Evolutionary conservation across 1,140 invertebrate genomes (phyloP).

Genomic region (Pygmarrhopalites habei): DNA sequence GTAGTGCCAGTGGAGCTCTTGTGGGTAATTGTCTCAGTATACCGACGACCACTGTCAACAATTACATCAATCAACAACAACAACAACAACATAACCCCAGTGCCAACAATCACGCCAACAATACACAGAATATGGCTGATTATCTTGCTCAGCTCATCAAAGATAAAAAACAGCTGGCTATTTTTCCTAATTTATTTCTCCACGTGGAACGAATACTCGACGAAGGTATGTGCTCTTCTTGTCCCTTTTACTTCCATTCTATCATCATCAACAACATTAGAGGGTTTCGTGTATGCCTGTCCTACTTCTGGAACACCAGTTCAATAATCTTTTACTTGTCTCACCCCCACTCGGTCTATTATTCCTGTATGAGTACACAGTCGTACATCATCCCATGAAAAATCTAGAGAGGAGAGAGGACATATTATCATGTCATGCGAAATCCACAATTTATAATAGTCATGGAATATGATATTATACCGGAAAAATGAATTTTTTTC

Average conservation of each 20-base stretch:
- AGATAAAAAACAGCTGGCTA: conserved; percentile 98
- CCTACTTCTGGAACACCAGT: neutral
- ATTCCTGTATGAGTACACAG: neutral
- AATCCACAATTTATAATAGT: too few species aligned
- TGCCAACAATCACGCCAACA: conserved; percentile 54
- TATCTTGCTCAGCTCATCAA: conserved; percentile 99
- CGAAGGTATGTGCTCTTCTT: conserved; percentile 74
- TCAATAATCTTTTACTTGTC: neutral
- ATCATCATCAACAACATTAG: too few species aligned
- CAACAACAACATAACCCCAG: conserved; percentile 16
- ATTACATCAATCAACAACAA: conserved; percentile 22
- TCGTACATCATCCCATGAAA: neutral
- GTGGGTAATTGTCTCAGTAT: conserved; percentile 12
- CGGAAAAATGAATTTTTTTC: too few species aligned
- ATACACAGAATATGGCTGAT: conserved; percentile 91
- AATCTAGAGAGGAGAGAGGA: too few species aligned
- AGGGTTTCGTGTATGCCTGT: too few species aligned
- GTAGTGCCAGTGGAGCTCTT: conserved; percentile 5
- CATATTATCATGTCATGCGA: too few species aligned
- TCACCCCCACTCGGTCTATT: too few species aligned
- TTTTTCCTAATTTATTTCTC: conserved; percentile 98
- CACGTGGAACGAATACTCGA: conserved; percentile 98
- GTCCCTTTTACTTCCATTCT: conserved; percentile 14
- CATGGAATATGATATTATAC: too few species aligned
- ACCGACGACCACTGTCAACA: conserved; percentile 22